These are phyloP conservation scores for Wiebesia pumilae DNA, from an alignment of 1,140 invertebrate genomes.

Conservation along the genomic window DNA sequence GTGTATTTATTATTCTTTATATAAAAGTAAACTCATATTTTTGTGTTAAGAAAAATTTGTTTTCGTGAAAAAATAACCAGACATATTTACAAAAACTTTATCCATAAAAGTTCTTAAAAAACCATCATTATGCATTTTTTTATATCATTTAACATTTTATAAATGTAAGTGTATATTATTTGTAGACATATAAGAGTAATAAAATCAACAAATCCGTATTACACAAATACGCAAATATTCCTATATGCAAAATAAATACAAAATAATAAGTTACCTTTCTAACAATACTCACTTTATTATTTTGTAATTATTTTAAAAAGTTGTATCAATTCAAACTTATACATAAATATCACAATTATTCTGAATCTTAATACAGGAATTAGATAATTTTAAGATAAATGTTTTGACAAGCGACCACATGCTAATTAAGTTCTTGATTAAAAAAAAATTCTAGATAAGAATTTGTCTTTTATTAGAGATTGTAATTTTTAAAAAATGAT, in stretches of 20 bases:
- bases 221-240: constrained; percentile 23
- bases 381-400: constrained; percentile 30
- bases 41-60: constrained; percentile 41
- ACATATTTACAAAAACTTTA: constrained; percentile 45
- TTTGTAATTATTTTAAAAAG: constrained; percentile 31
- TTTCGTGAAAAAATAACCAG: constrained; percentile 33
- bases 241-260: constrained; percentile 28
- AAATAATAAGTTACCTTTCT: constrained; percentile 25
- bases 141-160: constrained; percentile 30
- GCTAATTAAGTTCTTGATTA: neutral
- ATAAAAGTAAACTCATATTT: constrained; percentile 44
- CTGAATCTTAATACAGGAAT: constrained; percentile 34
- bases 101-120: constrained; percentile 43
- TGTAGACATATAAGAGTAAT: constrained; percentile 37
- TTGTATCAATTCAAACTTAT: constrained; percentile 49
- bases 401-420: constrained; percentile 26
- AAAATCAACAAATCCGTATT: constrained; percentile 49
- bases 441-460: constrained; percentile 3
- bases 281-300: constrained; percentile 1
- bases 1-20: constrained; percentile 26
- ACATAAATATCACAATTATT: constrained; percentile 54
- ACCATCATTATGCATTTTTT: constrained; percentile 17
- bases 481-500: neutral
- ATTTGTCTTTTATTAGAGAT: neutral
- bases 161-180: constrained; percentile 20